Conservation (phyloP, 2,888 invertebrate genomes). For the Andrena haemorrhoa region DNA sequence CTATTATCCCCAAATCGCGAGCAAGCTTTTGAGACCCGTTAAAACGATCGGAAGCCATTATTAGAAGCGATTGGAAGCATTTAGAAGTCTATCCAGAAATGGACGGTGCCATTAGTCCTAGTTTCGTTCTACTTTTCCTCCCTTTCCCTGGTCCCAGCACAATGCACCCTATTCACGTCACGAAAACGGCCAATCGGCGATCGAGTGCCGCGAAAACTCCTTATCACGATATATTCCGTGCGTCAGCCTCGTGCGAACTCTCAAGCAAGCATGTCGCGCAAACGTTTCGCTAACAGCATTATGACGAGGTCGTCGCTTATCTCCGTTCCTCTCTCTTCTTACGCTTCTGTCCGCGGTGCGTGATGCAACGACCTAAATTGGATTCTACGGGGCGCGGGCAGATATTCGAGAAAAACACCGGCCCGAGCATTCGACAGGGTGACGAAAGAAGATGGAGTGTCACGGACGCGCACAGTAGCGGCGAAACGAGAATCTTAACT, state of each 20-base stretch:
- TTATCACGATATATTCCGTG: constrained; percentile 40
- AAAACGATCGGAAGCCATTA: not conserved
- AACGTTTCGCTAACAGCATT: constrained; percentile 38
- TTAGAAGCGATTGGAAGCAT: not conserved
- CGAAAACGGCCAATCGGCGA: constrained; percentile 24
- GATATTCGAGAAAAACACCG: constrained; percentile 4
- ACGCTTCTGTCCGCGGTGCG: constrained; percentile 33
- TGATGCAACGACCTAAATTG: constrained; percentile 60
- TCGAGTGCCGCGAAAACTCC: constrained; percentile 20
- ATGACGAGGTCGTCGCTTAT: constrained; percentile 42
- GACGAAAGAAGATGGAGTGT: not conserved
- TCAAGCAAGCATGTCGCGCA: constrained; percentile 15
- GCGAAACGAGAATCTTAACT: no score
- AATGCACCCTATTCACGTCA: constrained; percentile 22
- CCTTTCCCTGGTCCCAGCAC: constrained; percentile 4
- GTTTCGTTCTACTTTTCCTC: constrained; percentile 18
- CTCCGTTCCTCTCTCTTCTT: constrained; percentile 1
- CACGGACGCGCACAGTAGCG: no score
- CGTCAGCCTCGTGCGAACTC: constrained; percentile 23
- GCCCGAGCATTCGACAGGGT: not conserved
- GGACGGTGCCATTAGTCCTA: constrained; percentile 17
- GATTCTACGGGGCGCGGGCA: constrained; percentile 14
- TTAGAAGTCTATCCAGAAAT: constrained; percentile 5
- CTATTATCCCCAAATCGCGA: no score
- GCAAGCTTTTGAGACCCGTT: no score